Conservation (phyloP, 2,888 invertebrate genomes). For the Morpho helenor region DNA sequence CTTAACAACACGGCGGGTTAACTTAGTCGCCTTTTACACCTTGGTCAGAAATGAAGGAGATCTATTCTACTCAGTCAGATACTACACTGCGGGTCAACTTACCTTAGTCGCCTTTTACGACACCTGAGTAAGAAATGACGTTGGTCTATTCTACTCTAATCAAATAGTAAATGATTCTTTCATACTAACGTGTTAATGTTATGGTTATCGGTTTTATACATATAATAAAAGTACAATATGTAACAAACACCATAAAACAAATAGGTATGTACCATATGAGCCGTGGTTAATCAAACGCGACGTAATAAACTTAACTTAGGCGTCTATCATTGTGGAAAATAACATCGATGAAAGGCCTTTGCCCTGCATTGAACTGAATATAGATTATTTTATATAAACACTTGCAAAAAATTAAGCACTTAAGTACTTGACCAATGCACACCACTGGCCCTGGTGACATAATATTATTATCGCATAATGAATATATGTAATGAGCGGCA, state of each 20-base stretch:
- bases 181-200: neutral
- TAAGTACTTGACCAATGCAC: conserved; percentile 18
- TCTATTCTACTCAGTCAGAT: no score
- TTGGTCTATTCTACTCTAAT: no score
- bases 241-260: neutral
- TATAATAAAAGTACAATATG: neutral
- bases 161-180: neutral
- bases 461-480: conserved; percentile 27
- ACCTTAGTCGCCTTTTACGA: no score
- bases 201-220: neutral
- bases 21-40: no score
- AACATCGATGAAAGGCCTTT: conserved; percentile 19
- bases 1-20: no score
- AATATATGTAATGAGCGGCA: conserved; percentile 11
- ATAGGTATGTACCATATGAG: conserved; percentile 1
- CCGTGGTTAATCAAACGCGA: conserved; percentile 9
- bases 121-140: no score
- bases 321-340: conserved; percentile 23
- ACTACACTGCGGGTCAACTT: no score
- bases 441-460: conserved; percentile 19
- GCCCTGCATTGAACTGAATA: conserved; percentile 15
- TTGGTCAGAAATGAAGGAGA: no score
- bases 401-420: conserved; percentile 9
- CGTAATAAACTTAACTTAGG: conserved; percentile 14
- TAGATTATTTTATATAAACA: conserved; percentile 10